These are phyloP conservation scores for Tipula lateralis DNA, from an alignment of 2,888 invertebrate genomes.

Conservation along the genomic window DNA sequence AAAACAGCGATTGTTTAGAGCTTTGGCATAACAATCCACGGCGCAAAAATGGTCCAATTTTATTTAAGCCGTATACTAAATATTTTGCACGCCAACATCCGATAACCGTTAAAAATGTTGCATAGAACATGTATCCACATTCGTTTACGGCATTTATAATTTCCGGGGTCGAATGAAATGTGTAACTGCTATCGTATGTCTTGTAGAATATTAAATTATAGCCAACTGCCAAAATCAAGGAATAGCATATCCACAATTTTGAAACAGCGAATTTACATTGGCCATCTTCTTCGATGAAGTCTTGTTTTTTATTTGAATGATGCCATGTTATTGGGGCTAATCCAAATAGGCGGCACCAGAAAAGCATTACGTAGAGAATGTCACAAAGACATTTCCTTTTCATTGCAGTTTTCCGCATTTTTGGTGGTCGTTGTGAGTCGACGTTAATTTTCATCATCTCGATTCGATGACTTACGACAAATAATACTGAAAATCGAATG, in stretches of 20 bases:
- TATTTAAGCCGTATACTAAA: conserved; percentile 15
- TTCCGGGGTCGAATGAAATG: background rate
- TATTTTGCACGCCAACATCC: background rate
- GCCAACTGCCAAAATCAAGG: background rate
- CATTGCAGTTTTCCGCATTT: background rate
- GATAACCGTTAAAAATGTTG: background rate
- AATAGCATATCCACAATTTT: conserved; percentile 24
- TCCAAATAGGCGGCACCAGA: conserved; percentile 31
- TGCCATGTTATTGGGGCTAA: conserved; percentile 27
- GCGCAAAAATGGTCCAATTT: background rate
- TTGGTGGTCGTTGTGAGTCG: background rate
- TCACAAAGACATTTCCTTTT: conserved; percentile 29
- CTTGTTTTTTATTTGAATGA: background rate
- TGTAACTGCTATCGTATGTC: background rate
- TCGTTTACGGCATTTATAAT: background rate
- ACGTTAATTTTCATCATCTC: background rate
- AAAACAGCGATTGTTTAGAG: background rate
- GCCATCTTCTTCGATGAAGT: conserved; percentile 29
- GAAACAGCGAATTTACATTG: conserved; percentile 30
- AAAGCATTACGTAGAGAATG: background rate
- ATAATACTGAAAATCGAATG: background rate
- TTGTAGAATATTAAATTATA: conserved; percentile 19
- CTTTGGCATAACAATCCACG: conserved; percentile 31
- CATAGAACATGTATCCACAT: background rate
- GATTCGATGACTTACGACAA: background rate